A percentile compares a stretch with the other conserved stretches of the same genome.
Evolutionary conservation across 2,113 vertebrate genomes (phyloP).

Genomic region (Rhea pennata): DNA sequence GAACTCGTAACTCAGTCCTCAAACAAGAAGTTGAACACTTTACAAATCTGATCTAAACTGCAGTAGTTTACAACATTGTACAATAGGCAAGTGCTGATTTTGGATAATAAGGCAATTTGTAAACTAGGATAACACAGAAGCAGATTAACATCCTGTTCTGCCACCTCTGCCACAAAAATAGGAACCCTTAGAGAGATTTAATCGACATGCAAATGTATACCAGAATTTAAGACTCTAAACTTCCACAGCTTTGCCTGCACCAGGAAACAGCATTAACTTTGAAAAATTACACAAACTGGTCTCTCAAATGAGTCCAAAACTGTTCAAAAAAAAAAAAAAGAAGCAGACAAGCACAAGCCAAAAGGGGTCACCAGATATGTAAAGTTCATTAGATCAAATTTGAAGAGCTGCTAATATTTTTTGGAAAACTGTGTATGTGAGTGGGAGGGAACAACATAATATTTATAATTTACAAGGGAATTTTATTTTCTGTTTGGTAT

Average conservation of each 20-base stretch:
- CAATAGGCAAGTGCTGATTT: not conserved
- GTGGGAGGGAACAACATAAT: not conserved
- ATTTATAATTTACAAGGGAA: not conserved
- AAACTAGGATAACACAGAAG: not conserved
- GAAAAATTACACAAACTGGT: not conserved
- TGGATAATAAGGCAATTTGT: not conserved
- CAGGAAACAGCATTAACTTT: not conserved
- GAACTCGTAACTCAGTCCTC: slow-evolving; percentile 32
- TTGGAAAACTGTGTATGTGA: not conserved
- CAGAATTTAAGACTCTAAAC: not conserved
- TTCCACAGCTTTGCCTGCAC: not conserved
- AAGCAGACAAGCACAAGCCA: not conserved
- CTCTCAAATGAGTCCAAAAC: not conserved
- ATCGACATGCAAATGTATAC: not conserved
- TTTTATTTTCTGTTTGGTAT: not conserved
- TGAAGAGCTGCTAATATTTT: not conserved
- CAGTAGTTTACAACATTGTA: not conserved
- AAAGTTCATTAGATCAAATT: not conserved
- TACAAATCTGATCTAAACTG: not conserved
- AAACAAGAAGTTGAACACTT: not conserved
- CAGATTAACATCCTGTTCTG: not conserved
- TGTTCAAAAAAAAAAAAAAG: not conserved
- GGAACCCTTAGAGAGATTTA: not conserved
- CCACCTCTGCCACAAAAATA: not conserved
- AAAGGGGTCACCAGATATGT: not conserved